phyloP scores from a whole-genome alignment of 2,113 vertebrate species.

The Coreoperca whiteheadi region DNA sequence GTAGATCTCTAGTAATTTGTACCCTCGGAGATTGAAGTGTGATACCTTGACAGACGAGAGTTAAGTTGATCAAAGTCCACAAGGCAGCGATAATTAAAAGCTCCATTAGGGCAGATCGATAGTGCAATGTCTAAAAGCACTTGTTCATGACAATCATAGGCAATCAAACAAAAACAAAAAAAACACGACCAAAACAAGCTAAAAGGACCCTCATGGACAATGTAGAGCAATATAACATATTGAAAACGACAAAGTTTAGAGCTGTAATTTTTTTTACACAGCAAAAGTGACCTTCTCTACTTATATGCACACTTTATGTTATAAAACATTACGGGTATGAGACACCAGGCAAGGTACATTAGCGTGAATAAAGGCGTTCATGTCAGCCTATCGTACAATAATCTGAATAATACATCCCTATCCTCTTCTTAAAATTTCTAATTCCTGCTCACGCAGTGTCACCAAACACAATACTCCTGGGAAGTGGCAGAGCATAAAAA shows the following conservation, averaged over 20 bases:
- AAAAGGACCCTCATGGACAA: conserved; percentile 21
- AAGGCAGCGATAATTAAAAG: too few species aligned
- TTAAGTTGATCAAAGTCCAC: too few species aligned
- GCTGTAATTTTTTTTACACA: background rate
- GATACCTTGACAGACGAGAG: too few species aligned
- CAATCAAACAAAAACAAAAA: too few species aligned
- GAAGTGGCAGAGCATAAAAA: conserved; percentile 47
- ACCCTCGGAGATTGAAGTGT: too few species aligned
- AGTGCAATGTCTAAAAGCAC: too few species aligned
- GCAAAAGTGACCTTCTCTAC: conserved; percentile 2
- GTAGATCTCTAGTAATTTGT: too few species aligned
- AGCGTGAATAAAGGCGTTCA: background rate
- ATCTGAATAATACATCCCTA: background rate
- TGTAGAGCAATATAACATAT: background rate
- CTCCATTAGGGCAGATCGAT: too few species aligned
- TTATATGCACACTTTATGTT: background rate
- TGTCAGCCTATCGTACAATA: background rate
- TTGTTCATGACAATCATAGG: too few species aligned
- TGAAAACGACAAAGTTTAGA: conserved; percentile 13
- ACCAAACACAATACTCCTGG: conserved; percentile 25
- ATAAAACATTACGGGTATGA: background rate
- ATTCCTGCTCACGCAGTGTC: conserved; percentile 5
- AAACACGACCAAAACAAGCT: too few species aligned
- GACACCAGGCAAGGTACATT: background rate
- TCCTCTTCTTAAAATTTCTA: conserved; percentile 1